A percentile compares a stretch with the other conserved stretches of the same genome.
Conservation (phyloP, 1,140 invertebrate genomes). For the Psilanteris sp. region DNA sequence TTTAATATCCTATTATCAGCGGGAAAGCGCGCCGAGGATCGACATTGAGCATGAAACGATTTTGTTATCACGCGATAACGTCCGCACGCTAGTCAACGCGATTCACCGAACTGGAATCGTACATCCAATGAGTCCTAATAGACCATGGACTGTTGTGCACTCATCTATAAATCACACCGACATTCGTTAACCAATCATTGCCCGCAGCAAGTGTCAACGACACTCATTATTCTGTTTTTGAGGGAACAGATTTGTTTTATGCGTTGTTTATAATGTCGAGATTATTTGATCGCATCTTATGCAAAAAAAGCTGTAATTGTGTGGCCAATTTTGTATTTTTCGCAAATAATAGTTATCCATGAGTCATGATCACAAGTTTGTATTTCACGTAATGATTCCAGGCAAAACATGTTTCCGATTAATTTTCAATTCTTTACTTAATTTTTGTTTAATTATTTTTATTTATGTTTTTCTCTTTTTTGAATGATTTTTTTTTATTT, state of each 20-base stretch:
- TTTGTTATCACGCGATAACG: constrained; percentile 60
- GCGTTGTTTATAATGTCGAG: constrained; percentile 1
- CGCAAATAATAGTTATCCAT: too few relatives aligned
- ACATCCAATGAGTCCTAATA: constrained; percentile 65
- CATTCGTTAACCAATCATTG: constrained; percentile 70
- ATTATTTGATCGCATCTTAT: constrained; percentile 7
- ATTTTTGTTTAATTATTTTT: too few relatives aligned
- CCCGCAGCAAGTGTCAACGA: constrained; percentile 58
- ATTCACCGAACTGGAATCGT: constrained; percentile 49
- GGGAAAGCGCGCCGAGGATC: constrained; percentile 25
- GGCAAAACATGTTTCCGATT: too few relatives aligned
- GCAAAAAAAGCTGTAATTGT: constrained; percentile 44
- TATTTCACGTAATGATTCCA: too few relatives aligned
- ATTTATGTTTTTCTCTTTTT: too few relatives aligned
- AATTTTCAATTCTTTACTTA: too few relatives aligned
- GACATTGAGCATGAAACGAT: constrained; percentile 62
- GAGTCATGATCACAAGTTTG: too few relatives aligned
- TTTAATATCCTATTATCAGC: constrained; percentile 42
- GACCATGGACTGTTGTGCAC: constrained; percentile 60
- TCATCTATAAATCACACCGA: constrained; percentile 68
- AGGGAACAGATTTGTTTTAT: constrained; percentile 17
- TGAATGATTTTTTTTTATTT: too few relatives aligned
- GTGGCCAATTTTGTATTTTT: too few relatives aligned
- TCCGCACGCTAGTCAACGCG: constrained; percentile 24
- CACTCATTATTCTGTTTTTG: constrained; percentile 53